Percentiles rank a stretch among this genome's conserved stretches.
These are phyloP conservation scores for Tethea ocularis DNA, from an alignment of 2,888 invertebrate species.

Conservation along the genomic window DNA sequence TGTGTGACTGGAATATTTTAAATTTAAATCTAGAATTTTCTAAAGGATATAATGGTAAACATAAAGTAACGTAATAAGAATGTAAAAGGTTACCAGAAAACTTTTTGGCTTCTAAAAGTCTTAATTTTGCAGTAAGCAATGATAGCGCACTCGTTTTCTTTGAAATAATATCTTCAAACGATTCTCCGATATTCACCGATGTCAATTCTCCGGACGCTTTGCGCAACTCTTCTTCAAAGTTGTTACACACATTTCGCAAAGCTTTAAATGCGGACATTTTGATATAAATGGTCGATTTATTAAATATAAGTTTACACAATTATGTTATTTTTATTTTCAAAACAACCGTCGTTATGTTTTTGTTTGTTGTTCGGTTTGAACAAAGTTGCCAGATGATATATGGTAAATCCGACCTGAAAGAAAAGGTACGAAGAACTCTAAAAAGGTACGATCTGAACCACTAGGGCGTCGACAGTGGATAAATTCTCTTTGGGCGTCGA, in stretches of 20 bases:
- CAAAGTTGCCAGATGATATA: no score
- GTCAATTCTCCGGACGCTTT: conserved; percentile 47
- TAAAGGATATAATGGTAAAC: no score
- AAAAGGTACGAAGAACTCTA: no score
- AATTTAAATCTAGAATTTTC: not conserved
- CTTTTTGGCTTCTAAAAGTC: conserved; percentile 60
- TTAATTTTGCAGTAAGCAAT: conserved; percentile 61
- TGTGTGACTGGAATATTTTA: conserved; percentile 41
- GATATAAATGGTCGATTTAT: not conserved
- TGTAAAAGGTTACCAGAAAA: conserved; percentile 52
- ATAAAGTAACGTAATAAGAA: no score
- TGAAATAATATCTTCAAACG: conserved; percentile 54
- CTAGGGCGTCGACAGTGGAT: no score
- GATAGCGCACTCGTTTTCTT: conserved; percentile 58
- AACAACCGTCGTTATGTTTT: no score
- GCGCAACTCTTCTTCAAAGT: conserved; percentile 56
- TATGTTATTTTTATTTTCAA: no score
- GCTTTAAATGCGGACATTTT: conserved; percentile 60
- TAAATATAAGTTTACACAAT: no score
- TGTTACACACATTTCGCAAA: conserved; percentile 55
- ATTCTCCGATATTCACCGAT: conserved; percentile 47
- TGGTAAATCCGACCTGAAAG: no score
- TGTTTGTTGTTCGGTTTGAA: no score
- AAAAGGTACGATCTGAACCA: no score
- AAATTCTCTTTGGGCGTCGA: no score